phyloP scores from a whole-genome alignment of 2,797 vertebrate genomes.

The Characodon lateralis region DNA sequence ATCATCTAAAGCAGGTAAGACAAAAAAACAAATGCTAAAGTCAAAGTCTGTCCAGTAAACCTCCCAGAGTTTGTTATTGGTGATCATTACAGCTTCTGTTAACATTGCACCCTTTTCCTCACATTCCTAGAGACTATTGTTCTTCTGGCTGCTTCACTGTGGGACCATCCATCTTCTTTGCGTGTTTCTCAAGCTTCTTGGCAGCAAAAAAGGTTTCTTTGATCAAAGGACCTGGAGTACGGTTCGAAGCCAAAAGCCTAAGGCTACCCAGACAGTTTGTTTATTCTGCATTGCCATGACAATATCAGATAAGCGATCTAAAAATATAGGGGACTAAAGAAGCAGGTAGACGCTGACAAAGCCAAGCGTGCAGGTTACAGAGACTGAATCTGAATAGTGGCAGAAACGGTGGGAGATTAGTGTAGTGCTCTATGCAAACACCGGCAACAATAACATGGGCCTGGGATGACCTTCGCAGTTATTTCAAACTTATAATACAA shows the following conservation, averaged over 20 bases:
- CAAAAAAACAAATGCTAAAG: background rate
- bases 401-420: constrained; percentile 64
- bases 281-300: constrained; percentile 78
- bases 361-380: constrained; percentile 70
- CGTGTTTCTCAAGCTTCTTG: constrained; percentile 60
- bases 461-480: constrained; percentile 8
- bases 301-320: constrained; percentile 78
- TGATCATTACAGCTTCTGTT: background rate
- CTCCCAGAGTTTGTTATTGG: background rate
- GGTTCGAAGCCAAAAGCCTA: constrained; percentile 56
- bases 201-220: constrained; percentile 70
- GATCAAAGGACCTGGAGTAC: constrained; percentile 70
- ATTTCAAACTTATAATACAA: background rate
- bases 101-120: constrained; percentile 5
- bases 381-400: constrained; percentile 59
- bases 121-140: constrained; percentile 18
- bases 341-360: constrained; percentile 61
- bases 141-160: constrained; percentile 32
- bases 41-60: background rate
- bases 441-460: constrained; percentile 47
- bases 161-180: constrained; percentile 17
- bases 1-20: background rate
- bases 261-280: constrained; percentile 66
- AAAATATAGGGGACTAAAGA: constrained; percentile 69
- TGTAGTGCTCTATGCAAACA: constrained; percentile 66